Conservation (phyloP, 2,888 invertebrate species). For the Stenichneumon culpator region DNA sequence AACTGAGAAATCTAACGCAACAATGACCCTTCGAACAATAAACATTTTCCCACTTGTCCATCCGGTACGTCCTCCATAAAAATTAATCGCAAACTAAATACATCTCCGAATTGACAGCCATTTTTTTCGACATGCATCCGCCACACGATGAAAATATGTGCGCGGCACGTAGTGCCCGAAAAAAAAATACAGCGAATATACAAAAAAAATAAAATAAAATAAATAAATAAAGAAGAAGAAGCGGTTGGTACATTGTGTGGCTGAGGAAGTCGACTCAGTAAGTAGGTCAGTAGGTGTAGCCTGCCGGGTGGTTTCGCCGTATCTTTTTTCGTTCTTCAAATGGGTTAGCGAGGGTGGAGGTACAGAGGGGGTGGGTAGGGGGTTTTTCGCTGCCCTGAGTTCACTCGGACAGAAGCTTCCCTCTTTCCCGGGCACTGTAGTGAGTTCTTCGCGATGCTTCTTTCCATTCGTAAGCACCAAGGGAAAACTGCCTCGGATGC, state of each 20-base stretch:
- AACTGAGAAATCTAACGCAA: neutral
- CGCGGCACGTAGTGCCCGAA: neutral
- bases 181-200: neutral
- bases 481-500: conserved; percentile 46
- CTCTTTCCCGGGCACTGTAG: conserved; percentile 13
- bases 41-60: neutral
- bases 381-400: conserved; percentile 33
- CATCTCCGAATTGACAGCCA: neutral
- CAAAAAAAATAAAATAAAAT: conserved; percentile 15
- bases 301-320: conserved; percentile 17
- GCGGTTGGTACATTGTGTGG: conserved; percentile 31
- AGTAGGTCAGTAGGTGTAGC: conserved; percentile 57
- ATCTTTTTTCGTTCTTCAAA: conserved; percentile 45
- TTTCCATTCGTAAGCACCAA: conserved; percentile 46
- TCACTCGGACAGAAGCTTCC: conserved; percentile 53
- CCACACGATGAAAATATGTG: neutral
- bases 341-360: conserved; percentile 18
- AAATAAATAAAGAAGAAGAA: conserved; percentile 5
- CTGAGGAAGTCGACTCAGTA: conserved; percentile 39
- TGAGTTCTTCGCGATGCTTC: conserved; percentile 34
- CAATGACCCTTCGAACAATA: neutral
- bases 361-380: neutral
- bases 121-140: neutral
- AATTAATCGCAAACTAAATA: neutral
- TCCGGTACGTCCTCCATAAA: neutral